A percentile compares a stretch with the other conserved stretches of the same genome.
phyloP scores from a whole-genome alignment of 2,113 vertebrate genomes.

The Pimephales promelas region DNA sequence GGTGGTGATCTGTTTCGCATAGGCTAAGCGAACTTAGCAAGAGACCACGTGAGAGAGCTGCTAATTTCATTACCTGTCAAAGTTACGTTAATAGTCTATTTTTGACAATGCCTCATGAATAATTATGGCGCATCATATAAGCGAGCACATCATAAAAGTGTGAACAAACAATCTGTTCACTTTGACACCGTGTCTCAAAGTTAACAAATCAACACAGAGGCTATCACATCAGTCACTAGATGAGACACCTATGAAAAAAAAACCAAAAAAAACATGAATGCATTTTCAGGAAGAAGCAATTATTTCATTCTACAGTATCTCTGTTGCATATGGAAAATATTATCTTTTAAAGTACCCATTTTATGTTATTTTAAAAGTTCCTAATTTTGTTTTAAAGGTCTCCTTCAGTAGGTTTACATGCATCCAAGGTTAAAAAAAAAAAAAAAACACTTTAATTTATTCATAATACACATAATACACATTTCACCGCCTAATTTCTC shows the following conservation, averaged over 20 bases:
- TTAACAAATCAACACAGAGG: neutral
- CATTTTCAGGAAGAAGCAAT: neutral
- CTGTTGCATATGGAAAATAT: neutral
- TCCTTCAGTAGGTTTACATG: too few relatives aligned
- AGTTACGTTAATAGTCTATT: neutral
- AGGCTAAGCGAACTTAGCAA: neutral
- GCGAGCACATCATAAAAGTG: neutral
- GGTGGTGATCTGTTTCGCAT: neutral
- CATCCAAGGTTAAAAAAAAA: too few relatives aligned
- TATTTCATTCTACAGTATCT: neutral
- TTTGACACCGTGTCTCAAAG: neutral
- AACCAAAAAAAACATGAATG: neutral
- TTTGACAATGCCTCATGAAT: neutral
- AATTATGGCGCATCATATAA: neutral
- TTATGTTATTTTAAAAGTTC: too few relatives aligned
- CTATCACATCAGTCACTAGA: neutral
- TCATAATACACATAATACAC: too few relatives aligned
- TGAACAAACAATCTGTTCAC: neutral
- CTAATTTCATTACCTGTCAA: neutral
- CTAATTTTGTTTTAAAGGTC: too few relatives aligned
- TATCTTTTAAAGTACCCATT: too few relatives aligned
- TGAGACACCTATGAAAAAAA: neutral
- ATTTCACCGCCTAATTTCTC: too few relatives aligned
- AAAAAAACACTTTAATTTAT: too few relatives aligned
- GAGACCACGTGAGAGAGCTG: neutral